phyloP scores from a whole-genome alignment of 2,797 vertebrate species.

The Petrocephalus sullivani region DNA sequence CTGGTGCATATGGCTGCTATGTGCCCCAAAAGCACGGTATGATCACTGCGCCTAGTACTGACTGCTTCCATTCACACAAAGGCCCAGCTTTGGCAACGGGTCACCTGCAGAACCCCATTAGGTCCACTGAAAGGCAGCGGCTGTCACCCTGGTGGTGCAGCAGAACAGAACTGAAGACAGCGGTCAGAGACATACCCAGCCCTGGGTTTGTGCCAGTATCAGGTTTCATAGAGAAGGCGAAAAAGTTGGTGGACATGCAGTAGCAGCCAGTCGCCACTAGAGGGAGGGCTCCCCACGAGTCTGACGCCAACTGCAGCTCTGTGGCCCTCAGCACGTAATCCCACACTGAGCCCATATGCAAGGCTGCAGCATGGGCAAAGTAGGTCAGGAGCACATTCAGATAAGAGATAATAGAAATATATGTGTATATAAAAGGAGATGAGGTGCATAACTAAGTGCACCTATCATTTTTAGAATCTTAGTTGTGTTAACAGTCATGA shows the following conservation, averaged over 20 bases:
- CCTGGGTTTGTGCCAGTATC: not conserved
- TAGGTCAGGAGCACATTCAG: not conserved
- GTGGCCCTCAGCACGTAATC: not conserved
- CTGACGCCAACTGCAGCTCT: not conserved
- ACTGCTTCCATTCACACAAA: not conserved
- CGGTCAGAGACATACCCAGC: not conserved
- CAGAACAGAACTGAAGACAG: not conserved
- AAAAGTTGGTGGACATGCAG: not conserved
- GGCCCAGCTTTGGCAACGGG: not conserved
- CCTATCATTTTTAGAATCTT: not conserved
- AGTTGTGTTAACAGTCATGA: not conserved
- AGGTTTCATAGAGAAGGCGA: not conserved
- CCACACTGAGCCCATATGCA: not conserved
- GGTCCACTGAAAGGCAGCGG: not conserved
- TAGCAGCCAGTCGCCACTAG: not conserved
- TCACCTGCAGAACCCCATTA: not conserved
- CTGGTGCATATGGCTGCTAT: not conserved
- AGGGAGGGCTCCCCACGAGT: not conserved
- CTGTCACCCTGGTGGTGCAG: not conserved
- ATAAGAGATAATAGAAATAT: not conserved
- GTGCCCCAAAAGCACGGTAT: not conserved
- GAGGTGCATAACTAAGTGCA: not conserved
- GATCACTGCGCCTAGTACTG: not conserved
- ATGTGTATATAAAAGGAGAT: not conserved
- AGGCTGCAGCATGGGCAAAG: not conserved